Evolutionary conservation across 2,113 vertebrate species (phyloP).

Genomic region (Anguilla rostrata): DNA sequence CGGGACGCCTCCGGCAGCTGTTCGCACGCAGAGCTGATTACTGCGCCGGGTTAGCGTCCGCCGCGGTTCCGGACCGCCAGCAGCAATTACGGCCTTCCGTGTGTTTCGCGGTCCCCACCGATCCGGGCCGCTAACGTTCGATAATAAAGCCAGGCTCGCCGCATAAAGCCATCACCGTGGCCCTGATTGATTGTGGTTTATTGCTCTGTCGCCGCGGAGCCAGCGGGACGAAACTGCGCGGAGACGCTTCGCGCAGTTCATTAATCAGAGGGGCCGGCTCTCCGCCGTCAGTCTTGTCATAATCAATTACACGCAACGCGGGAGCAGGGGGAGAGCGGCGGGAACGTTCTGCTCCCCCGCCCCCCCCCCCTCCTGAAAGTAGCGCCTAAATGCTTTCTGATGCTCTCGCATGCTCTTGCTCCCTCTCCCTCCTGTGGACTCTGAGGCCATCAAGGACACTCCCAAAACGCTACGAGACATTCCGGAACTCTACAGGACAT

Average conservation of each 20-base stretch:
- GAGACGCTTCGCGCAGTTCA: not conserved
- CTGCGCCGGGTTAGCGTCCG: conserved; percentile 36
- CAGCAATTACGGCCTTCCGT: conserved; percentile 49
- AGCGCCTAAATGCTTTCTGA: not conserved
- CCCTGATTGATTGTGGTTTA: conserved; percentile 62
- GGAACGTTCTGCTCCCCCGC: not conserved
- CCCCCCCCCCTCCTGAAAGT: not conserved
- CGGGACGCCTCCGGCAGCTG: conserved; percentile 24
- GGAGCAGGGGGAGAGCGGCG: not conserved
- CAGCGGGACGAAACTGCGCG: not conserved
- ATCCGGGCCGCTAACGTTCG: conserved; percentile 46
- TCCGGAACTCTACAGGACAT: too few species aligned
- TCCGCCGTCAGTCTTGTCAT: conserved; percentile 1
- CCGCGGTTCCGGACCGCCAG: conserved; percentile 36
- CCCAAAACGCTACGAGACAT: too few species aligned
- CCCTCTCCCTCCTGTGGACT: too few species aligned
- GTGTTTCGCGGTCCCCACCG: conserved; percentile 34
- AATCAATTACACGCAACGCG: conserved; percentile 1
- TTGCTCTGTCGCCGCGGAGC: conserved; percentile 55
- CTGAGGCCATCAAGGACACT: too few species aligned
- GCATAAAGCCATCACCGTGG: conserved; percentile 65
- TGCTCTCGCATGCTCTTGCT: not conserved
- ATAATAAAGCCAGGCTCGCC: conserved; percentile 51
- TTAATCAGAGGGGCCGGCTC: not conserved
- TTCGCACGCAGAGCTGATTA: conserved; percentile 35